A percentile compares a stretch with the other conserved stretches of the same genome.
These are phyloP conservation scores for Onychomys torridus DNA, from an alignment of 2,797 vertebrate genomes.

Conservation along the genomic window DNA sequence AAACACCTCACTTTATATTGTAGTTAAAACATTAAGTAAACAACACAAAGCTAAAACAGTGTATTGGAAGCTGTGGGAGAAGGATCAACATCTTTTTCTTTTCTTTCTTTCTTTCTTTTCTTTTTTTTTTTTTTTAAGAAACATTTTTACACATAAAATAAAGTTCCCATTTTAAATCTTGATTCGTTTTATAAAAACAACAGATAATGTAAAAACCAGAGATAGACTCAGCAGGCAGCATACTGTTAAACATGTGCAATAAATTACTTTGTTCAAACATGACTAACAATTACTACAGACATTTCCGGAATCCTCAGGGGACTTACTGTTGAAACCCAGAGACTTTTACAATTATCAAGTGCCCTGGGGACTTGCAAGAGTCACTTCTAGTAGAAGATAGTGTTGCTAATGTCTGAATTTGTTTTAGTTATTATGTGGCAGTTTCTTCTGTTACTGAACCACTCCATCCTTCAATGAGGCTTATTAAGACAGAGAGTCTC, in stretches of 20 bases:
- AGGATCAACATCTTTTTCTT: neutral
- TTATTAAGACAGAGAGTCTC: neutral
- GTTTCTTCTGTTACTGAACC: neutral
- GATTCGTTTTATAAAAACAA: constrained; percentile 88
- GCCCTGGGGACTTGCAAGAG: constrained; percentile 82
- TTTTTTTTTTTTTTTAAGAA: constrained; percentile 59
- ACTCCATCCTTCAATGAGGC: neutral
- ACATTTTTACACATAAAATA: constrained; percentile 84
- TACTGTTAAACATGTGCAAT: constrained; percentile 89
- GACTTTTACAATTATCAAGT: constrained; percentile 86
- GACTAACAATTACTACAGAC: constrained; percentile 84
- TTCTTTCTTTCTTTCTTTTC: neutral
- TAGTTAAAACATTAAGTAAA: neutral
- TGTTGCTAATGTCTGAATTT: constrained; percentile 80
- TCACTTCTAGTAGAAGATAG: constrained; percentile 81
- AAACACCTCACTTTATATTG: neutral
- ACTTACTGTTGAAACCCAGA: constrained; percentile 82
- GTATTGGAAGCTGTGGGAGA: neutral
- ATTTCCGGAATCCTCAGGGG: constrained; percentile 78
- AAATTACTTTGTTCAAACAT: constrained; percentile 86
- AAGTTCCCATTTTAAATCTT: constrained; percentile 86
- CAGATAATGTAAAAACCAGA: constrained; percentile 93
- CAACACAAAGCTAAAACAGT: neutral
- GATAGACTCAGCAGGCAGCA: constrained; percentile 86
- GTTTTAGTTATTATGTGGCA: constrained; percentile 80